phyloP scores from a whole-genome alignment of 2,113 vertebrate genomes.

The Ailurus styani region DNA sequence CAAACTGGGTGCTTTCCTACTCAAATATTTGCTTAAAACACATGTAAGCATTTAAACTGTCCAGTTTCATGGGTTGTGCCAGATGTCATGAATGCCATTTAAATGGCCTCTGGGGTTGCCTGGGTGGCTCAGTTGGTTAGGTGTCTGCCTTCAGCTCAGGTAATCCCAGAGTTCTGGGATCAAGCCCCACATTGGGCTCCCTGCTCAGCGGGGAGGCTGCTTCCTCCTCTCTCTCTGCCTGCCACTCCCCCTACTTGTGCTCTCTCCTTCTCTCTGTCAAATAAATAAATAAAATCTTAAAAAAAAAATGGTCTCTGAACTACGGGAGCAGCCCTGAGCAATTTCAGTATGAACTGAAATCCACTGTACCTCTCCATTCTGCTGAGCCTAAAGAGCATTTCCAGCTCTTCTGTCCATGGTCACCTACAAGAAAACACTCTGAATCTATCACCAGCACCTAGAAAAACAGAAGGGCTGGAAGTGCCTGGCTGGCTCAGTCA shows the following conservation, averaged over 20 bases:
- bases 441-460: neutral
- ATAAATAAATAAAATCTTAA: no score
- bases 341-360: neutral
- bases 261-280: no score
- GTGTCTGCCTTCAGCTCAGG: no score
- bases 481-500: neutral
- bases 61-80: neutral
- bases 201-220: no score
- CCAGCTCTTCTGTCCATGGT: neutral
- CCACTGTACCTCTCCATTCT: neutral
- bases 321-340: neutral
- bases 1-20: neutral
- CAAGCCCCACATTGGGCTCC: no score
- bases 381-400: neutral
- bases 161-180: no score
- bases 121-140: no score
- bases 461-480: conserved; percentile 6
- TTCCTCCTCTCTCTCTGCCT: no score
- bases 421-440: neutral
- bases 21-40: conserved; percentile 15
- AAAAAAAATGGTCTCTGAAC: neutral
- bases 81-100: neutral
- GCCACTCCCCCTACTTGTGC: no score
- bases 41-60: neutral
- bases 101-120: neutral